Evolutionary conservation across 2,113 vertebrate species (phyloP), one percentile per base, ranked within the genome.

Genomic region (Laticauda laticaudata): DNA sequence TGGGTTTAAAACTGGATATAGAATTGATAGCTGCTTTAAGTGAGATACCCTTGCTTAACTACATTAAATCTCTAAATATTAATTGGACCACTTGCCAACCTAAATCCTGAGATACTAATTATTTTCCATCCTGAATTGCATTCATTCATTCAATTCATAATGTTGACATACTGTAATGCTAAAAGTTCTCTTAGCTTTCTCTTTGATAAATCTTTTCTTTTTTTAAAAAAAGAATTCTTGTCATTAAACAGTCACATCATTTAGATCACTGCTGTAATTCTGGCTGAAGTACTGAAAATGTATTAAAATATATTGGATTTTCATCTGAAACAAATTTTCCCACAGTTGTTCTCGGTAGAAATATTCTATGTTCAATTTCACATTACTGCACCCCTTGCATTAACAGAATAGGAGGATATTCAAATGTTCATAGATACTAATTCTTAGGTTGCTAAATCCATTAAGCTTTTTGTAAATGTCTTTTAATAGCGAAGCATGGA

Each of bases 251-350:
- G 15, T 53, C 29, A 34, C 57, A 64, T 55, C 94, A 93, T 4
- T n/a, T 95, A 95, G 95, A 95, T 94, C 93, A 93, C 94, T 96
- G 93, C 64, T 95, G 90, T 94, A 21, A 59, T 81, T 18, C n/a
- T 81, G 14, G n/a, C 15, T 81, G 21, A 24, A 95, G 93, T 94
- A 57, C 94, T 95, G 91, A 90, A 87, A 88, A 88, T 53, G 86
- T 59, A 86, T 85, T 56, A 85, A 89, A 92, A 61, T 91, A 96
- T 95, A 96, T 95, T 95, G 95, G 94, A 93, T 95, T 96, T 95
- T 94, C 92, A 93, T 95, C 95, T 94, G 26, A 95, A 95, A 93
- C 90, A 94, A 34, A 95, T 94, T 92, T 93, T 91, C 92, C 88
- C 96, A 95, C 91, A 55, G 11, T 94, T 96, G 94, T 43, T 81